Evolutionary conservation across 2,113 vertebrate genomes (phyloP).

Genomic region (Pycnonotus jocosus): DNA sequence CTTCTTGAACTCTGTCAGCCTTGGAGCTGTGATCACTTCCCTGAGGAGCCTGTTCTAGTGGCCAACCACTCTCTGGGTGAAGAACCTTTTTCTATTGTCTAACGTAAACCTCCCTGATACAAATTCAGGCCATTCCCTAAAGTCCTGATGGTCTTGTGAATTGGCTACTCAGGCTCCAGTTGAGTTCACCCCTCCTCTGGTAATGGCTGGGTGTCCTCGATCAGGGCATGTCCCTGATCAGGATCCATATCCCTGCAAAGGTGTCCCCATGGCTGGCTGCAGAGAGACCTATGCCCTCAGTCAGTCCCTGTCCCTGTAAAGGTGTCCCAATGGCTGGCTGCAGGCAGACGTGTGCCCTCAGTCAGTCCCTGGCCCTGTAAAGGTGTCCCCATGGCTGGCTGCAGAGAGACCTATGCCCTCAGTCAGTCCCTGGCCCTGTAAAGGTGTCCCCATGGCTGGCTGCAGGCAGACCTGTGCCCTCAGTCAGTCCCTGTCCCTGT

Average conservation of each 20-base stretch:
- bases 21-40: background rate
- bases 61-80: background rate
- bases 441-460: rapidly evolving
- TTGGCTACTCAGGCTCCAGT: background rate
- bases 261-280: background rate
- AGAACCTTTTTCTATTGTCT: background rate
- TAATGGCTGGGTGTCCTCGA: background rate
- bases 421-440: background rate
- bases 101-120: background rate
- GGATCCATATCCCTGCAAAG: background rate
- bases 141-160: background rate
- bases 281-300: background rate
- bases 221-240: background rate
- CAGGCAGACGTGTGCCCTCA: background rate
- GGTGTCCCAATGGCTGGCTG: rapidly evolving
- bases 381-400: rapidly evolving
- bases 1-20: background rate
- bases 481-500: background rate
- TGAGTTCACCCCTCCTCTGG: background rate
- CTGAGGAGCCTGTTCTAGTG: background rate
- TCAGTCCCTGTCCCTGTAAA: background rate
- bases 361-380: too few species aligned
- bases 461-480: background rate
- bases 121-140: background rate
- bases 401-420: background rate